A percentile compares a stretch with the other conserved stretches of the same genome.
These are phyloP conservation scores for Diarsia brunnea DNA, from an alignment of 2,888 invertebrate species.

Conservation along the genomic window DNA sequence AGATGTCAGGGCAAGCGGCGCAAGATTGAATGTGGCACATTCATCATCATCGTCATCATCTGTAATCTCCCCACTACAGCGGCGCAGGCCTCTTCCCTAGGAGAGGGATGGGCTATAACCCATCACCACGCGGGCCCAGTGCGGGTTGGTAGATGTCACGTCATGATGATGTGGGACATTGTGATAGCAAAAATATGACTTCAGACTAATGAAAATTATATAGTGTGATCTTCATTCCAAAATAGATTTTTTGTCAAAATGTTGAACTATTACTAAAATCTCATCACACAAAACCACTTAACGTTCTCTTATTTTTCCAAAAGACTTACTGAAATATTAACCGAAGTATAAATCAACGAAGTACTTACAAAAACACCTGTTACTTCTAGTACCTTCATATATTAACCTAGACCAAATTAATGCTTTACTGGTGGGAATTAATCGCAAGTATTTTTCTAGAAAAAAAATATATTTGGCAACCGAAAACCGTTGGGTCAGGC, in stretches of 20 bases:
- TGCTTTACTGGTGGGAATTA: slow-evolving; percentile 1
- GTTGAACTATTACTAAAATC: neutral
- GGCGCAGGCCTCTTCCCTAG: too few species aligned
- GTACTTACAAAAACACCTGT: slow-evolving; percentile 8
- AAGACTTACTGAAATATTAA: neutral
- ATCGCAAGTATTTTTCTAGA: slow-evolving; percentile 14
- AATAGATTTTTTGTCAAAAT: neutral
- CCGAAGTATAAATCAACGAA: neutral
- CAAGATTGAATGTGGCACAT: too few species aligned
- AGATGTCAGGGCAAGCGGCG: too few species aligned
- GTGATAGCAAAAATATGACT: too few species aligned
- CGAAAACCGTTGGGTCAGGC: slow-evolving; percentile 63
- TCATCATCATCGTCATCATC: too few species aligned
- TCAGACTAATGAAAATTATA: too few species aligned
- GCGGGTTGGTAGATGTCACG: too few species aligned
- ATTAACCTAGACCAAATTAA: slow-evolving; percentile 26
- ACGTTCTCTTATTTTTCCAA: neutral
- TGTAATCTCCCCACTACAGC: too few species aligned
- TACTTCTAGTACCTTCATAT: neutral
- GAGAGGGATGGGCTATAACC: too few species aligned
- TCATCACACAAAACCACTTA: neutral
- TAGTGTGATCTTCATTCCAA: too few species aligned
- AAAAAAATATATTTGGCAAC: slow-evolving; percentile 16
- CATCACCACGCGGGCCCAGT: too few species aligned
- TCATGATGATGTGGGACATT: too few species aligned